Evolutionary conservation across 2,797 vertebrate genomes (phyloP).

Genomic region (Acipenser oxyrinchus): DNA sequence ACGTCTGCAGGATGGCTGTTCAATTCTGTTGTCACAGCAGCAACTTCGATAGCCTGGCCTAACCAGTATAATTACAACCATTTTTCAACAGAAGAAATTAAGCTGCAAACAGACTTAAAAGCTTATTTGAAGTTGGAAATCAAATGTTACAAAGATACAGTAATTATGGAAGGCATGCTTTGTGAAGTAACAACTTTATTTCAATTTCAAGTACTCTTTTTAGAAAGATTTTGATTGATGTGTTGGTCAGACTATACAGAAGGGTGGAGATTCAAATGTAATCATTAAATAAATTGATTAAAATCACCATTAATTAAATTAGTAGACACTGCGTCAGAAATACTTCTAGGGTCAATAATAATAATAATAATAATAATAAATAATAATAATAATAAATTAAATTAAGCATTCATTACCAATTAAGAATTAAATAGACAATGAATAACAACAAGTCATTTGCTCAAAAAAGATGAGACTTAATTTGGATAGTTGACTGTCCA

Average conservation of each 20-base stretch:
- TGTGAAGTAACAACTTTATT: constrained; percentile 66
- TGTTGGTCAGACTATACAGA: constrained; percentile 59
- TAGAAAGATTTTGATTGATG: constrained; percentile 65
- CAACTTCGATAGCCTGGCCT: constrained; percentile 58
- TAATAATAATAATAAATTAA: no score
- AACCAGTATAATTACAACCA: constrained; percentile 62
- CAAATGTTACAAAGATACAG: constrained; percentile 55
- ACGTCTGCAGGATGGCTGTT: constrained; percentile 68
- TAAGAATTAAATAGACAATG: no score
- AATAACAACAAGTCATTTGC: no score
- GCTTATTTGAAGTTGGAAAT: constrained; percentile 73
- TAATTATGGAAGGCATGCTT: constrained; percentile 65
- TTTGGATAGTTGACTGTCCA: no score
- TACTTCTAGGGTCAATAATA: no score
- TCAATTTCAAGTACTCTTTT: constrained; percentile 30
- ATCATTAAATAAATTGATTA: constrained; percentile 61
- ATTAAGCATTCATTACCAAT: no score
- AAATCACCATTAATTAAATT: no score
- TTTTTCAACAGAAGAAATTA: constrained; percentile 65
- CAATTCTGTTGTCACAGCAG: constrained; percentile 65
- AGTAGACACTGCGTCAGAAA: no score
- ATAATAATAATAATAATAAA: no score
- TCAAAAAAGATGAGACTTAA: no score
- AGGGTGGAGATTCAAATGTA: constrained; percentile 62
- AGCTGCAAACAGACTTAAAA: constrained; percentile 36